Evolutionary conservation across 2,888 invertebrate genomes (phyloP).

Genomic region (Stegana nigrithorax): DNA sequence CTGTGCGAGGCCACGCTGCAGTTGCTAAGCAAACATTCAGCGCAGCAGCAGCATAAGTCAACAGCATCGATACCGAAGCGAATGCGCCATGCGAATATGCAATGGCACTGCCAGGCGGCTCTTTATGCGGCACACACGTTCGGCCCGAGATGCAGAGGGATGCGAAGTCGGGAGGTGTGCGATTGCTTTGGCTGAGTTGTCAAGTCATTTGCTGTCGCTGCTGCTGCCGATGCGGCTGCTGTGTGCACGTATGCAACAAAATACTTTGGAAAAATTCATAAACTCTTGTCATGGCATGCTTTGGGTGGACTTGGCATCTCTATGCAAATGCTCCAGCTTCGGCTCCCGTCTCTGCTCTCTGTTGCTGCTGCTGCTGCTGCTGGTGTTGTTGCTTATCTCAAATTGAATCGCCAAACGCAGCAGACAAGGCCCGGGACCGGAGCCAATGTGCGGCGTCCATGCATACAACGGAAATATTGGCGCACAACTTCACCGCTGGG

Average conservation of each 20-base stretch:
- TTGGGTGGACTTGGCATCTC: no score
- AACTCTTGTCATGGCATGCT: no score
- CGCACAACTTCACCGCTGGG: constrained; percentile 44
- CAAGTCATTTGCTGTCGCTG: no score
- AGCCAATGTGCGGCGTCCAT: constrained; percentile 5
- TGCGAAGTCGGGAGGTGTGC: background rate
- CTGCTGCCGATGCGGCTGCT: background rate
- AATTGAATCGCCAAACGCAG: constrained; percentile 50
- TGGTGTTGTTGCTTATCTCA: constrained; percentile 48
- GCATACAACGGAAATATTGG: constrained; percentile 7
- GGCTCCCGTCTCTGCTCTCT: constrained; percentile 53
- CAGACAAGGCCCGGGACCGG: constrained; percentile 35
- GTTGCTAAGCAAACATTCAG: constrained; percentile 59
- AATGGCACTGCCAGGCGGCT: constrained; percentile 38
- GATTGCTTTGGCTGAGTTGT: constrained; percentile 9
- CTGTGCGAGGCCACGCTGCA: constrained; percentile 43
- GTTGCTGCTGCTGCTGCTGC: background rate
- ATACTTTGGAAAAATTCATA: no score
- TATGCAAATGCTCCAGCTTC: no score
- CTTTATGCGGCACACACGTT: constrained; percentile 42
- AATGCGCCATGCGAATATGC: constrained; percentile 10
- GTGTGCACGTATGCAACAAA: no score
- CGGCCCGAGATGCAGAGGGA: background rate
- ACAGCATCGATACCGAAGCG: constrained; percentile 56
- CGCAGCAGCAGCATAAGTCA: constrained; percentile 24